Evolutionary conservation across 2,797 vertebrate species (phyloP).

Genomic region (Danio tinwini): DNA sequence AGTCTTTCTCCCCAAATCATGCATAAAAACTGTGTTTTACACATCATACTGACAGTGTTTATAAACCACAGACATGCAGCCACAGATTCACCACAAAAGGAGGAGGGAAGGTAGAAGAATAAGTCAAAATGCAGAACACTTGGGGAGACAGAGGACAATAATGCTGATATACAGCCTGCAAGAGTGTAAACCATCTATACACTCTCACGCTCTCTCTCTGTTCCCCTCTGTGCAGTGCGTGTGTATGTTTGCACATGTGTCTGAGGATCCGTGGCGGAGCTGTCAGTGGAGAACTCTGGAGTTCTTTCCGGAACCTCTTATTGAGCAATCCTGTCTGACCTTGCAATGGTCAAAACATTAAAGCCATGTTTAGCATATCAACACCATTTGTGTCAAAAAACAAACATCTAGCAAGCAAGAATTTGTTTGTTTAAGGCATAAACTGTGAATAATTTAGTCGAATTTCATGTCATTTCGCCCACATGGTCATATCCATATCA

Average conservation of each 20-base stretch:
- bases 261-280: slow-evolving; percentile 11
- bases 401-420: neutral
- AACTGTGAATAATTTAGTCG: neutral
- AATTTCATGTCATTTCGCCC: neutral
- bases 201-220: slow-evolving; percentile 13
- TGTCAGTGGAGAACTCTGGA: slow-evolving; percentile 17
- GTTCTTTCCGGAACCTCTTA: slow-evolving; percentile 33
- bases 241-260: neutral
- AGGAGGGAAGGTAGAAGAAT: neutral
- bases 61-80: slow-evolving; percentile 13
- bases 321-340: slow-evolving; percentile 46
- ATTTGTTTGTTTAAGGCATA: neutral
- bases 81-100: slow-evolving; percentile 12
- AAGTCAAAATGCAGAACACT: neutral
- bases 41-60: neutral
- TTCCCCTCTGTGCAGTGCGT: neutral
- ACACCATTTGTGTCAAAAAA: slow-evolving; percentile 13
- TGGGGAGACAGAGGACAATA: neutral
- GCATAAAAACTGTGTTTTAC: slow-evolving; percentile 19
- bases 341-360: slow-evolving; percentile 47
- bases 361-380: slow-evolving; percentile 18
- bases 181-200: slow-evolving; percentile 9
- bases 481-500: slow-evolving; percentile 17
- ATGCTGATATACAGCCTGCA: slow-evolving; percentile 23
- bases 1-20: slow-evolving; percentile 7